Evolutionary conservation across 1,140 invertebrate species (phyloP).

Genomic region (Philopotamus ludificatus): DNA sequence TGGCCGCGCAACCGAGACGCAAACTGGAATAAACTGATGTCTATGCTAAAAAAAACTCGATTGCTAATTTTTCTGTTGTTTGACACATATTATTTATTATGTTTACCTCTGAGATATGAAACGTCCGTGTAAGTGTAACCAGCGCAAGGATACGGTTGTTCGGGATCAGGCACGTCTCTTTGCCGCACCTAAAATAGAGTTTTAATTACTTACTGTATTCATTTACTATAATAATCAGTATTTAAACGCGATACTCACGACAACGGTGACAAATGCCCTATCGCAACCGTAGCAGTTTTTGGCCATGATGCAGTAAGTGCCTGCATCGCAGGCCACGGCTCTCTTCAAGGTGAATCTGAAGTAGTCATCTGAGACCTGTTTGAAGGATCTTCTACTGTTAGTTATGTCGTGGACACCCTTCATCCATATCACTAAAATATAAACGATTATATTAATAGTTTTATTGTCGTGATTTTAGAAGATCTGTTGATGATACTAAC

Average conservation of each 20-base stretch:
- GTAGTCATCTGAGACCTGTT: conserved; percentile 81
- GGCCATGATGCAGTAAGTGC: conserved; percentile 90
- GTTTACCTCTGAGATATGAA: conserved; percentile 65
- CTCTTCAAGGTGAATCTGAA: conserved; percentile 85
- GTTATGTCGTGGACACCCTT: conserved; percentile 83
- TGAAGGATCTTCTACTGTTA: conserved; percentile 70
- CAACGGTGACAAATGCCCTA: conserved; percentile 77
- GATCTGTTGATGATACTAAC: conserved; percentile 49
- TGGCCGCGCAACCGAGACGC: too few species aligned
- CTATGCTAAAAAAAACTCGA: too few species aligned
- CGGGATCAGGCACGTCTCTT: conserved; percentile 19
- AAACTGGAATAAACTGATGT: too few species aligned
- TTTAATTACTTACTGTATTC: neutral
- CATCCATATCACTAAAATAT: conserved; percentile 72
- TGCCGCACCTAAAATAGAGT: neutral
- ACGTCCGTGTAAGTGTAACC: conserved; percentile 45
- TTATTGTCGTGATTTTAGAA: neutral
- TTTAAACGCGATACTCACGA: conserved; percentile 37
- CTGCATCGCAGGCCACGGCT: conserved; percentile 80
- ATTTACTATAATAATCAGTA: neutral
- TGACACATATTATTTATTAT: too few species aligned
- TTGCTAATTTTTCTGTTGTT: too few species aligned
- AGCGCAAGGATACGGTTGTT: conserved; percentile 38
- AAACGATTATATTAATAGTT: neutral
- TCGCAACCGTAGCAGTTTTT: conserved; percentile 88